Conservation (phyloP, 1,140 invertebrate genomes). For the Drosophila biarmipes region DNA sequence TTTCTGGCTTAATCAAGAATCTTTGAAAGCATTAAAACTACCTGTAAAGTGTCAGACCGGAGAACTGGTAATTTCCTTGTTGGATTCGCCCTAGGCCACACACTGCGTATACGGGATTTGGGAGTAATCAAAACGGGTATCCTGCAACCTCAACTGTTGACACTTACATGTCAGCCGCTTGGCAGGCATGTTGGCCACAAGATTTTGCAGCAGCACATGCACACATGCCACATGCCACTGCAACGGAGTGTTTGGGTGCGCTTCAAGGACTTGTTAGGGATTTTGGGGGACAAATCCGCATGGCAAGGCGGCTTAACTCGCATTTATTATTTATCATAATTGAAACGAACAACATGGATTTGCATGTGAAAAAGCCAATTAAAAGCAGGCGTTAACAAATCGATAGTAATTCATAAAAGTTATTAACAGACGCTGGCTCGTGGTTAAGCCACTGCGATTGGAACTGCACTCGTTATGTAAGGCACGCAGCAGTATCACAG, state of each 20-base stretch:
- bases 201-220: slow-evolving; percentile 19
- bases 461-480: slow-evolving; percentile 34
- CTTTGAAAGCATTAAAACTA: background rate
- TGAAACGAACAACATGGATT: slow-evolving; percentile 21
- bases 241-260: background rate
- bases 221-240: background rate
- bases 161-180: slow-evolving; percentile 33
- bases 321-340: slow-evolving; percentile 14
- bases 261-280: slow-evolving; percentile 10
- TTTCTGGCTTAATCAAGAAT: background rate
- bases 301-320: slow-evolving; percentile 2
- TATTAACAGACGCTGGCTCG: slow-evolving; percentile 9
- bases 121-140: slow-evolving; percentile 6
- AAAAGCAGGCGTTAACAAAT: slow-evolving; percentile 12
- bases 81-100: slow-evolving; percentile 1
- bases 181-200: slow-evolving; percentile 22
- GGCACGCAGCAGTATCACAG: slow-evolving; percentile 12
- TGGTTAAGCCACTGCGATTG: slow-evolving; percentile 5
- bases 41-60: background rate
- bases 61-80: background rate
- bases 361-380: slow-evolving; percentile 4
- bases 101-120: slow-evolving; percentile 16
- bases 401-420: slow-evolving; percentile 38
- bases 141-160: slow-evolving; percentile 12
- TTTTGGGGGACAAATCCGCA: slow-evolving; percentile 5